phyloP scores from a whole-genome alignment of 1,140 invertebrate species.

The Diorhabda sublineata region DNA sequence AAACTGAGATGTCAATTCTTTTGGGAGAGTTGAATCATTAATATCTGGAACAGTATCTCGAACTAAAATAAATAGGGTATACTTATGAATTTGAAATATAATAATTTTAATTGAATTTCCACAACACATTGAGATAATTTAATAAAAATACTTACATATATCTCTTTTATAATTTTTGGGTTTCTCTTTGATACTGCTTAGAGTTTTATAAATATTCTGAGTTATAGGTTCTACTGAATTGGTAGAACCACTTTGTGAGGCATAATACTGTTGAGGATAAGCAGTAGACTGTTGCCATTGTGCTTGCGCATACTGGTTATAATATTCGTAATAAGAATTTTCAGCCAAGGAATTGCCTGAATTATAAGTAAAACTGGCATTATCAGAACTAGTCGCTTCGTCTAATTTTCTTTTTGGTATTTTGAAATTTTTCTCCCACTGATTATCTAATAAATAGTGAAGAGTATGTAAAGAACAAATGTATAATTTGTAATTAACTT shows the following conservation, averaged over 20 bases:
- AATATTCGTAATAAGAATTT: conserved; percentile 22
- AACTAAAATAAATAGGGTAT: conserved; percentile 20
- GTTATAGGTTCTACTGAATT: conserved; percentile 22
- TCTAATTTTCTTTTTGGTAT: conserved; percentile 7
- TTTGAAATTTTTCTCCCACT: background rate
- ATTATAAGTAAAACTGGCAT: background rate
- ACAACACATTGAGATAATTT: background rate
- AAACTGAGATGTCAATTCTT: conserved; percentile 47
- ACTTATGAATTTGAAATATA: background rate
- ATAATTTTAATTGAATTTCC: background rate
- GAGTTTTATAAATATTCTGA: conserved; percentile 24
- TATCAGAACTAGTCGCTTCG: background rate
- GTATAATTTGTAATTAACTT: too few species aligned
- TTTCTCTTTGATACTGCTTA: conserved; percentile 23
- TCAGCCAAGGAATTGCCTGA: conserved; percentile 9
- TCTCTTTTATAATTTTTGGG: conserved; percentile 29
- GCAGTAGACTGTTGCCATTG: conserved; percentile 7
- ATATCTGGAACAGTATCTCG: conserved; percentile 29
- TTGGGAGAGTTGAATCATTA: conserved; percentile 40
- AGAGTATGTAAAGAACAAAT: too few species aligned
- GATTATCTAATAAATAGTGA: background rate
- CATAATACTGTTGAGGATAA: conserved; percentile 4
- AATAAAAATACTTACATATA: conserved; percentile 26
- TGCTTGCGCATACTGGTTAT: conserved; percentile 10
- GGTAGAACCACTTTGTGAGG: background rate